Conservation (phyloP, 2,797 vertebrate species). For the Percopsis omiscomaycus region DNA sequence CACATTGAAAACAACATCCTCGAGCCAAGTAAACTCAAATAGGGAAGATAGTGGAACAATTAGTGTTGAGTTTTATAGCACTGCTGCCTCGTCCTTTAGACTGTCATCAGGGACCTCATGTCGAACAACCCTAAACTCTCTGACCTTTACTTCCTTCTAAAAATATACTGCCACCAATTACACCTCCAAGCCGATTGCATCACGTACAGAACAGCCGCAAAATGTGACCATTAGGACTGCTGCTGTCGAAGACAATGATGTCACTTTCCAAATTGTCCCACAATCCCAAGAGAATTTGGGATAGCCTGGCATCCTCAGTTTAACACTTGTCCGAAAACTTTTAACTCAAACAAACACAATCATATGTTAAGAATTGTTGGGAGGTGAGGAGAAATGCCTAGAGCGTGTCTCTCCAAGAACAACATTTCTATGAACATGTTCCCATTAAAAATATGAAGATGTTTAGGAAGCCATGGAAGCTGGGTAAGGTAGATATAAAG, state of each 20-base stretch:
- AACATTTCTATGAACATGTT: constrained; percentile 63
- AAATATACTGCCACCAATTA: constrained; percentile 3
- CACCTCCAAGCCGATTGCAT: background rate
- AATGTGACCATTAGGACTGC: constrained; percentile 18
- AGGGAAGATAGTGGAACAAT: no score
- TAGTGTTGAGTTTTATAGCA: no score
- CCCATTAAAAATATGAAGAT: constrained; percentile 45
- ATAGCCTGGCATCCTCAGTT: background rate
- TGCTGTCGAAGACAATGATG: constrained; percentile 16
- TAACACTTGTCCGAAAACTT: background rate
- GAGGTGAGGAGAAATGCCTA: constrained; percentile 60
- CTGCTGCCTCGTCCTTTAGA: no score
- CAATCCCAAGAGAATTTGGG: background rate
- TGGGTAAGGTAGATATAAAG: constrained; percentile 17
- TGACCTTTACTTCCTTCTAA: constrained; percentile 33
- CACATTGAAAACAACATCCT: no score
- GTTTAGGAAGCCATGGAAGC: constrained; percentile 41
- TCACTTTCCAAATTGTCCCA: constrained; percentile 11
- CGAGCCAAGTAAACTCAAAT: no score
- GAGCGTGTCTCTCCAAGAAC: constrained; percentile 65
- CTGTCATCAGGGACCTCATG: no score
- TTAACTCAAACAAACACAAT: background rate
- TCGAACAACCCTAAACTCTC: constrained; percentile 18
- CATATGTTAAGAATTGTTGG: constrained; percentile 41
- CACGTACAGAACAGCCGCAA: background rate